Base-by-base conservation (phyloP, 2,888 invertebrate species). In the Thyatira batis region DNA sequence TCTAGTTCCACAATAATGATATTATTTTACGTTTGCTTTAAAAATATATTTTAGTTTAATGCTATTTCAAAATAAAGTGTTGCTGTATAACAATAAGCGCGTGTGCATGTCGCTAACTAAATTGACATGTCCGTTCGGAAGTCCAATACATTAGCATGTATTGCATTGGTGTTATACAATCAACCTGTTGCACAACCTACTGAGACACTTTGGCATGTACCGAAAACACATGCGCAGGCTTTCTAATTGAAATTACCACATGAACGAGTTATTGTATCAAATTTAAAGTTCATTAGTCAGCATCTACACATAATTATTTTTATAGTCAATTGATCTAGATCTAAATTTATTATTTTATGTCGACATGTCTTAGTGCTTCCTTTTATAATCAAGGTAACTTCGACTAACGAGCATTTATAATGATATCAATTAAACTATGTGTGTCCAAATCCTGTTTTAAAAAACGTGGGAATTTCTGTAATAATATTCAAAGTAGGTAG, bases 51-150 rank as follows among this genome's bases (percentile, higher is more conserved):
- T 17, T 39, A 17, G 39, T 39, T 8, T 39, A 5, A 33, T 4
- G 33, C 13, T n/a, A 1, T 2, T 13, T n/a, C 1, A 39, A 11
- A 39, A 33, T 17, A 13, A 11, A 8, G 13, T 17, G 39, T 17
- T 39, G 8, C 5, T 17, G 17, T 9, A 48, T 21, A 48, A 27
- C 17, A 46, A 25, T 46, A 17, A 11, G 28, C 20, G 8, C 52
- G 63, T 61, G 60, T 54, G 58, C 52, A 54, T 58, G 53, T 59
- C 63, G 67, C 71, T 76, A 78, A 73, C 61, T 71, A 76, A 79
- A 77, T 76, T 74, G 80, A 80, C 78, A 81, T 73, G 83, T 87
- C 83, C 84, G 78, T 82, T 90, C 88, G 89, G 89, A 90, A 89
- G 88, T 87, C 75, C 71, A 77, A 70, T 70, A 71, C 73, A 83